Percentiles rank a stretch among this genome's conserved stretches.
phyloP scores from a whole-genome alignment of 2,888 invertebrate genomes.

The Acanthosepion lycidas region DNA sequence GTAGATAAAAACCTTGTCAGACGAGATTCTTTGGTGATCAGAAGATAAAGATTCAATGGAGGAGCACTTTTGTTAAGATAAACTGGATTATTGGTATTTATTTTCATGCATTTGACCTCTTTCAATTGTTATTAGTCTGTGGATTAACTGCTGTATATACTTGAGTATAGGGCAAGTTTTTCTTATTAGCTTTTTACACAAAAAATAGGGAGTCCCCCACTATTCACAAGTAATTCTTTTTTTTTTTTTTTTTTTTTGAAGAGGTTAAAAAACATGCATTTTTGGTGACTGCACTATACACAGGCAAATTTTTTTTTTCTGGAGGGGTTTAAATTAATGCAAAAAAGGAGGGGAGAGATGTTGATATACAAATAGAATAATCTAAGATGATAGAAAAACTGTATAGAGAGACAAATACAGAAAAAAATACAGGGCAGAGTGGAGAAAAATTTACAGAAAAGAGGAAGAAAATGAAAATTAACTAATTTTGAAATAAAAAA shows the following conservation, averaged over 20 bases:
- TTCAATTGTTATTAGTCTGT: not conserved
- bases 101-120: not conserved
- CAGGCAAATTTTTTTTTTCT: no score
- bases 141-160: not conserved
- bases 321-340: no score
- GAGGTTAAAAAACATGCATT: no score
- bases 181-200: no score
- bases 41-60: not conserved
- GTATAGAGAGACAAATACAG: not conserved
- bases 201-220: no score
- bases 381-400: not conserved
- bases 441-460: not conserved
- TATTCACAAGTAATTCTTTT: no score
- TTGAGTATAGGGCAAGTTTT: no score
- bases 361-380: no score
- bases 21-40: not conserved
- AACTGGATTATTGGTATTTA: not conserved
- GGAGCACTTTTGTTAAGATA: not conserved
- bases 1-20: not conserved
- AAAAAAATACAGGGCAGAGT: not conserved
- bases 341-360: not conserved
- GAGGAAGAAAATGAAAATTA: not conserved
- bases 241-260: no score
- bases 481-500: not conserved
- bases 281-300: no score